Evolutionary conservation across 2,113 vertebrate species (phyloP).

Genomic region (Cisticola juncidis): DNA sequence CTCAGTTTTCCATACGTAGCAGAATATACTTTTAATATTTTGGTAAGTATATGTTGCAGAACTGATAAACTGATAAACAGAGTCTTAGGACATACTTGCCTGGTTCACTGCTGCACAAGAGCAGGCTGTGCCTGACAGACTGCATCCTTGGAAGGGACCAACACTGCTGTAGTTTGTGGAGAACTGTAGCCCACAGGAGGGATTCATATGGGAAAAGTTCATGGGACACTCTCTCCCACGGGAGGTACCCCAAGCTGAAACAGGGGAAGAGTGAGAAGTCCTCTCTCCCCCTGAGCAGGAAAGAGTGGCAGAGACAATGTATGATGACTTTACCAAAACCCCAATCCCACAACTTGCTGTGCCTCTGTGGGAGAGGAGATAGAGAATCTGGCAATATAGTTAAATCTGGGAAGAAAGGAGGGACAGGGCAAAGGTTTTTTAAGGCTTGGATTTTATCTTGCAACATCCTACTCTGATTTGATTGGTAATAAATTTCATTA

Average conservation of each 20-base stretch:
- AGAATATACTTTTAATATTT: neutral
- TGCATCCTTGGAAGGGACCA: neutral
- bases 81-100: neutral
- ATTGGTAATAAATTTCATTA: neutral
- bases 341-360: neutral
- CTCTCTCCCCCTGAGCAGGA: neutral
- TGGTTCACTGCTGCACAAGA: too few species aligned
- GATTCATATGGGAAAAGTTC: neutral
- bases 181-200: neutral
- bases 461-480: neutral
- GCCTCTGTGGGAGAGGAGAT: neutral
- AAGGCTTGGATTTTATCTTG: neutral
- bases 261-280: neutral
- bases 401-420: neutral
- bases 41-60: neutral
- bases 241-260: neutral
- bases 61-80: neutral
- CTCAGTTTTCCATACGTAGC: neutral
- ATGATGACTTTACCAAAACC: neutral
- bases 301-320: neutral
- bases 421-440: fast-evolving
- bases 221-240: neutral
- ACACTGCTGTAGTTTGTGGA: neutral
- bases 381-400: neutral
- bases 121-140: neutral